Evolutionary conservation across 2,113 vertebrate genomes (phyloP).

Genomic region (Chaenogobius annularis): DNA sequence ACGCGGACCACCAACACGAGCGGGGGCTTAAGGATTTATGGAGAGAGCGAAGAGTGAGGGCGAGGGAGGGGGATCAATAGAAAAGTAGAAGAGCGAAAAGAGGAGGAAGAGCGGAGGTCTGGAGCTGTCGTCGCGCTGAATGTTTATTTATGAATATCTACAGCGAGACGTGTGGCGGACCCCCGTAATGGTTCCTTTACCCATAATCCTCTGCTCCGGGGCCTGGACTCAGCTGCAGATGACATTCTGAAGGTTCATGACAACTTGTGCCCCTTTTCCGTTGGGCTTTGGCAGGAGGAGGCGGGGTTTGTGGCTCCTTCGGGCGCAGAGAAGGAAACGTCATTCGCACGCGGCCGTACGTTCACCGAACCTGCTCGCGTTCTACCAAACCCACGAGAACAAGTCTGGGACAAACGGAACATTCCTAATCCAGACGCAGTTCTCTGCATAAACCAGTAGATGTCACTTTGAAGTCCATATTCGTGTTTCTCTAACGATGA

Average conservation of each 20-base stretch:
- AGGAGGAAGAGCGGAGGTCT: too few species aligned
- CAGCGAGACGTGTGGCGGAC: neutral
- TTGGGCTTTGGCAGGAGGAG: neutral
- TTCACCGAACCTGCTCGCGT: too few species aligned
- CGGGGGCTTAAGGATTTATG: slow-evolving; percentile 6
- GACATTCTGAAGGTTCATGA: neutral
- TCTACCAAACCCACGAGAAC: too few species aligned
- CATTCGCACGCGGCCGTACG: too few species aligned
- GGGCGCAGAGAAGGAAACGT: too few species aligned
- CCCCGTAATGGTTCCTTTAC: neutral
- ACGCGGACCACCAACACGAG: slow-evolving; percentile 13
- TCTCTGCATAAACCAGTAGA: too few species aligned
- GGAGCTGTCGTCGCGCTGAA: neutral
- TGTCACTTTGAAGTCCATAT: too few species aligned
- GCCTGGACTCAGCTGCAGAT: neutral
- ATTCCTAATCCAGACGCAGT: too few species aligned
- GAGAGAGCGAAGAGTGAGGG: neutral
- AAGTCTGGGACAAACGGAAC: too few species aligned
- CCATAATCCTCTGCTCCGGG: neutral
- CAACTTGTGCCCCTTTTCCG: neutral
- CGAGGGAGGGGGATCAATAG: neutral
- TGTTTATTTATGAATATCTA: neutral
- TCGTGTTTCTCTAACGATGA: too few species aligned
- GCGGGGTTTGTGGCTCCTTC: too few species aligned
- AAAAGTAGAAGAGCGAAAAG: neutral